Conservation (phyloP, 2,797 vertebrate species). For the Mormyrops boulengeri region DNA sequence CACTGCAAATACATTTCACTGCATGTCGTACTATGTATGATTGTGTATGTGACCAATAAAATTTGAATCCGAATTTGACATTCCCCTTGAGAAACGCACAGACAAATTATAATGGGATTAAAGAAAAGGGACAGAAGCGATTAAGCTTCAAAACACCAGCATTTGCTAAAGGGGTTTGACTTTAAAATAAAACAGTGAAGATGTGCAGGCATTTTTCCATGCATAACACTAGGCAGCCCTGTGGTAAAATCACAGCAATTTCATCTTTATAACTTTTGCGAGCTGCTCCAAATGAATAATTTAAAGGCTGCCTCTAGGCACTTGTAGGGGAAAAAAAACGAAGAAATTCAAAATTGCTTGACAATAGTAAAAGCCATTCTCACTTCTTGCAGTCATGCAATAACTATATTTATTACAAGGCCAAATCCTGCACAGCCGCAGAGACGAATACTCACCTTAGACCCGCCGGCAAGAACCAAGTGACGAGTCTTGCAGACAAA, state of each 20-base stretch:
- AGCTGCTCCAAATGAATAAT: neutral
- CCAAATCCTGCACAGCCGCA: neutral
- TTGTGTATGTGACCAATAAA: too few species aligned
- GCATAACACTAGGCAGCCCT: neutral
- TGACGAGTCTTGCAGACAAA: conserved; percentile 90
- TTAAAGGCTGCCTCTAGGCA: neutral
- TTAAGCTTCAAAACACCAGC: neutral
- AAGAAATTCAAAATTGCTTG: neutral
- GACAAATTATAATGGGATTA: neutral
- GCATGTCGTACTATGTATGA: too few species aligned
- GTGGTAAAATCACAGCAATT: neutral
- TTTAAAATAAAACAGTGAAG: neutral
- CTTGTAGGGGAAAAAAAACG: neutral
- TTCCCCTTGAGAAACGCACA: neutral
- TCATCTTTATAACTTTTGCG: neutral
- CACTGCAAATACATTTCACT: too few species aligned
- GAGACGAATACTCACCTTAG: conserved; percentile 66
- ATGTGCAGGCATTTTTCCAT: neutral
- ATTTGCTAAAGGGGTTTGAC: neutral
- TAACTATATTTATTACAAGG: neutral
- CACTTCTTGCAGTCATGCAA: neutral
- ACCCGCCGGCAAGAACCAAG: conserved; percentile 82
- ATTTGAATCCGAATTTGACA: too few species aligned
- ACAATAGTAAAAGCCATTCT: neutral
- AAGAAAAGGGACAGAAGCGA: neutral